Evolutionary conservation across 2,113 vertebrate genomes (phyloP).

Genomic region (Psettodes erumei): DNA sequence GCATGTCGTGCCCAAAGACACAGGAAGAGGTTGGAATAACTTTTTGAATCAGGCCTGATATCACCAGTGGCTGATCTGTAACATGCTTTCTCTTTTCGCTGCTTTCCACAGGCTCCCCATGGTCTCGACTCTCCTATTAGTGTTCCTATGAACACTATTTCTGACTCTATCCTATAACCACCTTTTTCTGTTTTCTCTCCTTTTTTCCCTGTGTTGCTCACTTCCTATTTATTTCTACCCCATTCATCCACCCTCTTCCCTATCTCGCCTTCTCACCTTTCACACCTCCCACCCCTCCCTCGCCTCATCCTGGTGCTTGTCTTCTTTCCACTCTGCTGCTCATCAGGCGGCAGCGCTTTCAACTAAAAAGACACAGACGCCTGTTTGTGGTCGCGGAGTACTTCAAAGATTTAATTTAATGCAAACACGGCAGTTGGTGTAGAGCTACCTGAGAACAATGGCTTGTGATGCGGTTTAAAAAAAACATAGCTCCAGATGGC

Average conservation of each 20-base stretch:
- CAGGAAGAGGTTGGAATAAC: constrained; percentile 8
- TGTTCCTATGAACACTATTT: constrained; percentile 36
- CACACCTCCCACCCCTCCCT: constrained; percentile 23
- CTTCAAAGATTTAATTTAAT: constrained; percentile 59
- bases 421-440: constrained; percentile 37
- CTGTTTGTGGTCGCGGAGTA: constrained; percentile 35
- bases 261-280: constrained; percentile 44
- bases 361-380: constrained; percentile 38
- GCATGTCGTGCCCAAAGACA: constrained; percentile 21
- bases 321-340: constrained; percentile 55
- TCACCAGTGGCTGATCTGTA: constrained; percentile 26
- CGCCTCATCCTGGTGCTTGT: neutral
- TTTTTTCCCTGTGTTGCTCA: constrained; percentile 18
- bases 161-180: constrained; percentile 36
- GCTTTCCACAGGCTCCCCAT: constrained; percentile 3
- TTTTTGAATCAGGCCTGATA: constrained; percentile 27
- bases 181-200: constrained; percentile 21
- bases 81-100: constrained; percentile 42
- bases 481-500: constrained; percentile 69
- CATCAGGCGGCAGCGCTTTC: constrained; percentile 47
- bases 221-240: constrained; percentile 22
- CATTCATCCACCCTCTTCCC: neutral
- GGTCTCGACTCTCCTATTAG: constrained; percentile 21
- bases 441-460: constrained; percentile 47
- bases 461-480: constrained; percentile 31